Evolutionary conservation across 2,797 vertebrate species (phyloP).

Genomic region (Simalia tracyae): DNA sequence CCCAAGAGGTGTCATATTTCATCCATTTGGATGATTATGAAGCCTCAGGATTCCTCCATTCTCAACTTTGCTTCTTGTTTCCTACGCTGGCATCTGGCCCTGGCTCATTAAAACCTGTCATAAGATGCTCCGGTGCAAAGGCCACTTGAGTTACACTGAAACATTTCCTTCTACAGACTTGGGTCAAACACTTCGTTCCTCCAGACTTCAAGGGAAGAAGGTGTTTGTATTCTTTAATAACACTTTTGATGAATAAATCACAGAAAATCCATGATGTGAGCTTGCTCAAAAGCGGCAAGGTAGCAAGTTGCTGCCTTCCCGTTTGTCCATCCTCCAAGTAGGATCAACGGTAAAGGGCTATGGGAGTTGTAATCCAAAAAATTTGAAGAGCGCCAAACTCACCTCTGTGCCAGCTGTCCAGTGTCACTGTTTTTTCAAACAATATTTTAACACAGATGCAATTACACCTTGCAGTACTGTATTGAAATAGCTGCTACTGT

Average conservation of each 20-base stretch:
- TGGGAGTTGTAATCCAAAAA: not conserved
- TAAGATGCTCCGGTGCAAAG: conserved; percentile 26
- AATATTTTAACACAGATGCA: not conserved
- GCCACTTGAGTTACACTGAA: not conserved
- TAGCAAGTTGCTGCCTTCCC: not conserved
- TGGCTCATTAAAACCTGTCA: conserved; percentile 12
- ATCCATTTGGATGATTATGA: not conserved
- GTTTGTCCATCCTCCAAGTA: not conserved
- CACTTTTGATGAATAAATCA: not conserved
- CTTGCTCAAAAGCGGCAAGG: not conserved
- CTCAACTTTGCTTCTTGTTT: conserved; percentile 4
- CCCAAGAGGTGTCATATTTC: not conserved
- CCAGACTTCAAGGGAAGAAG: not conserved
- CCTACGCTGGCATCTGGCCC: not conserved
- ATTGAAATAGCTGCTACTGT: not conserved
- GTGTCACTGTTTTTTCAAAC: not conserved
- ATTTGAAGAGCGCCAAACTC: not conserved
- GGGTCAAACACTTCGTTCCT: not conserved
- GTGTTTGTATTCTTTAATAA: not conserved
- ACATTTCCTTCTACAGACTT: conserved; percentile 25
- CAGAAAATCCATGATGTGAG: not conserved
- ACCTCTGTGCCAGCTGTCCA: not conserved
- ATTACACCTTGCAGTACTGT: not conserved
- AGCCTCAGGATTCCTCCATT: not conserved
- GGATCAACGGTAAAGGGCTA: not conserved